These are phyloP conservation scores for Semotilus atromaculatus DNA, from an alignment of 2,797 vertebrate genomes.

Conservation along the genomic window DNA sequence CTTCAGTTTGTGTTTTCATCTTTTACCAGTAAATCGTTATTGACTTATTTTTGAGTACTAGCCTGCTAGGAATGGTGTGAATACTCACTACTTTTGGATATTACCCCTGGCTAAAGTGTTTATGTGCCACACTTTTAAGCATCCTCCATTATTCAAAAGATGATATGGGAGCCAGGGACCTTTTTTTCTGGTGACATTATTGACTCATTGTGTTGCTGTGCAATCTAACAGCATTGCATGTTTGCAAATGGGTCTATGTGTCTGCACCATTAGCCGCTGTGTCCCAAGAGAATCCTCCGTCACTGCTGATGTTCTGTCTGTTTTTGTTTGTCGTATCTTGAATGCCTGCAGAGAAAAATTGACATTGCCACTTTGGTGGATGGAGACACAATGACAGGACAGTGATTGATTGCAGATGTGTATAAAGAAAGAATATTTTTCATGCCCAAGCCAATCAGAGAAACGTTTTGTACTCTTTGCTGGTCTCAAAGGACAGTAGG, in stretches of 20 bases:
- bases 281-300: constrained; percentile 62
- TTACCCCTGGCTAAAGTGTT: constrained; percentile 28
- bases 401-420: constrained; percentile 73
- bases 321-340: constrained; percentile 51
- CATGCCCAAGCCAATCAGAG: constrained; percentile 47
- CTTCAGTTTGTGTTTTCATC: neutral
- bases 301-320: constrained; percentile 63
- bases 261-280: constrained; percentile 66
- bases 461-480: constrained; percentile 63
- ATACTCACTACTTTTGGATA: constrained; percentile 8
- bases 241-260: constrained; percentile 64
- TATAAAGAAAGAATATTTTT: constrained; percentile 60
- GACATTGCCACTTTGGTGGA: constrained; percentile 61
- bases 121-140: constrained; percentile 56
- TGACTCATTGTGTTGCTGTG: constrained; percentile 68
- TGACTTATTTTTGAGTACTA: constrained; percentile 22
- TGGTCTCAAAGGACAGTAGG: constrained; percentile 53
- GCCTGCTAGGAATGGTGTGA: neutral
- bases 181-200: constrained; percentile 68
- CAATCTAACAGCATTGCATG: constrained; percentile 61
- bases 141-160: constrained; percentile 59
- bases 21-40: constrained; percentile 6
- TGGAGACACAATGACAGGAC: constrained; percentile 57
- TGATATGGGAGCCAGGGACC: constrained; percentile 51
- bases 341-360: constrained; percentile 62